These are phyloP conservation scores for Amphiduros pacificus DNA, from an alignment of 2,888 invertebrate species.

Conservation along the genomic window DNA sequence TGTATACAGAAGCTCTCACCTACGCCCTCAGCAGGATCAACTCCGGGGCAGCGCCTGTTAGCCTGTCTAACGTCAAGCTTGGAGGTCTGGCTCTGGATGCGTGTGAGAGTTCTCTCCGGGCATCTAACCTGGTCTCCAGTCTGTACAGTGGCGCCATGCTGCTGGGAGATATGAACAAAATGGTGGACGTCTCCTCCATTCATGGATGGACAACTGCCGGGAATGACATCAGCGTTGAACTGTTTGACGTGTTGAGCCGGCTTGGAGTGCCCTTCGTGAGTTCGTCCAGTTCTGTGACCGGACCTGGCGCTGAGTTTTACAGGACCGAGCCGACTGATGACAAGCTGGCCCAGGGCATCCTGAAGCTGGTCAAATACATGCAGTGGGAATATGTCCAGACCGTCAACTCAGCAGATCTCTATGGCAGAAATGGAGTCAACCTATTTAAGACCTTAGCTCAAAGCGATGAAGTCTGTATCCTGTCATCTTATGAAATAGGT, in stretches of 20 bases:
- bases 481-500: background rate
- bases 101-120: constrained; percentile 40
- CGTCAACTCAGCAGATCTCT: constrained; percentile 41
- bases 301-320: constrained; percentile 42
- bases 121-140: constrained; percentile 39
- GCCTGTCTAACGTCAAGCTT: constrained; percentile 36
- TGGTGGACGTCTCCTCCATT: constrained; percentile 3
- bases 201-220: background rate
- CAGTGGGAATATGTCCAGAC: constrained; percentile 46
- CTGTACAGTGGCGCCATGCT: constrained; percentile 8
- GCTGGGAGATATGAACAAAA: background rate
- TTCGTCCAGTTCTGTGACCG: constrained; percentile 40
- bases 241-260: constrained; percentile 16
- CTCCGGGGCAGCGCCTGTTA: constrained; percentile 30
- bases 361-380: constrained; percentile 34
- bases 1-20: constrained; percentile 47
- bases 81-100: constrained; percentile 51
- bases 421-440: constrained; percentile 35
- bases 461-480: background rate
- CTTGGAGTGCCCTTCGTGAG: constrained; percentile 62
- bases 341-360: constrained; percentile 46
- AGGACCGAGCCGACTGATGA: constrained; percentile 49
- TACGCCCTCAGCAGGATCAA: constrained; percentile 47
- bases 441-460: constrained; percentile 26
- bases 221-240: background rate